Conservation (phyloP, 1,140 invertebrate genomes). For the Drepana arcuata region DNA sequence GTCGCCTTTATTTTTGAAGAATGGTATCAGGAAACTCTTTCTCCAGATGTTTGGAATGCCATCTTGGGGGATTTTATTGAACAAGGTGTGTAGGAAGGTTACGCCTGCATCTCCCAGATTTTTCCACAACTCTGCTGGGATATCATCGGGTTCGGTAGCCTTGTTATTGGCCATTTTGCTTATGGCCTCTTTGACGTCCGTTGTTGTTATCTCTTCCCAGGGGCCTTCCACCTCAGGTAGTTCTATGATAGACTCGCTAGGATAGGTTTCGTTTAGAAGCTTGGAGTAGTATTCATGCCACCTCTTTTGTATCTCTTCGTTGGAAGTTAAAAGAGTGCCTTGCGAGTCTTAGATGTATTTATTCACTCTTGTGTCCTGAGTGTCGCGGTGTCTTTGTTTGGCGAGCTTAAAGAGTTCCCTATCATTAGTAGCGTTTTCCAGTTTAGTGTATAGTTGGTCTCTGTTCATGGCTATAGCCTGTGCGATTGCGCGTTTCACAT, state of each 20-base stretch:
- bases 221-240: not conserved
- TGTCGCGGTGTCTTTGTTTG: not conserved
- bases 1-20: slow-evolving; percentile 2
- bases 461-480: not conserved
- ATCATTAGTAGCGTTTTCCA: not conserved
- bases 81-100: not conserved
- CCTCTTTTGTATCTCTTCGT: not conserved
- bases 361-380: not conserved
- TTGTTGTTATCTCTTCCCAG: not conserved
- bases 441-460: not conserved
- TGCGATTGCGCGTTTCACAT: not conserved
- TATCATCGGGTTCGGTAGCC: not conserved
- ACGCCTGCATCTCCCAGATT: too few species aligned
- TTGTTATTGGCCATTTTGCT: not conserved
- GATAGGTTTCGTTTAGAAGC: not conserved
- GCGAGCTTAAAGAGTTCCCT: not conserved
- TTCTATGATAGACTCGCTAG: not conserved
- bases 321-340: not conserved
- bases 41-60: not conserved
- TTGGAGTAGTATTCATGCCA: not conserved
- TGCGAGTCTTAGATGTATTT: not conserved
- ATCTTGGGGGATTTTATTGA: not conserved
- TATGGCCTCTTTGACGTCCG: not conserved
- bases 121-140: not conserved
- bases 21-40: not conserved